Base-by-base conservation (phyloP, 2,797 vertebrate genomes). In the Gambelia wislizenii region DNA sequence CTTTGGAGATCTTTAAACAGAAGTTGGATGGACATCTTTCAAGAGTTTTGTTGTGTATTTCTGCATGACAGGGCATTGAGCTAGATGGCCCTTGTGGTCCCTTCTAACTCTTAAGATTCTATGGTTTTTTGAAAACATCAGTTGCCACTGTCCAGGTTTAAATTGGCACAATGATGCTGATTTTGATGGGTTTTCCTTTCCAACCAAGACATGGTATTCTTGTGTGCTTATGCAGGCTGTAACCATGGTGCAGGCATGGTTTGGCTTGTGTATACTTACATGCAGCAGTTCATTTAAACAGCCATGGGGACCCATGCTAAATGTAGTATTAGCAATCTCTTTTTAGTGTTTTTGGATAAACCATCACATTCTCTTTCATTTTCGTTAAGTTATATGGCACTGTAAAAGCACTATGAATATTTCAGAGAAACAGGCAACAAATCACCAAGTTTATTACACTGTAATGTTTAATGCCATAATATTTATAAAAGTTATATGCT, bases 401-500 rank as follows among this genome's bases (percentile, higher is more conserved):
- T 72, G 33, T 36, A 75, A 42, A 33, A 61, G 44, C 6, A 16
- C 13, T 77, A 16, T 36, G 22, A 83, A 67, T 52, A 74, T 74
- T 74, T 56, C 69, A 76, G 59, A 47, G 39, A 44, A 39, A 83
- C 70, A 79, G 44, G 85, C 82, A 77, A 87, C 44, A 90, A 44
- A 61, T 27, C 25, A n/a, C 42, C 83, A 72, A 22, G 7, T 39
- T 39, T 84, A 72, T 72, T 92, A 87, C 89, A 90, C 85, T 80
- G 85, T 0, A 92, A 88, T 85, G 30, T 44, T 94, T 89, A 88
- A 47, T 82, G 52, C 0, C 0, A 61, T 87, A 78, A 89, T 90
- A 74, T 49, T 61, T 59, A 44, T 64, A 75, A 75, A 83, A 77
- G 61, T 85, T 89, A 64, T 93, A 91, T 91, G 84, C 83, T 77